Evolutionary conservation across 1,140 invertebrate species (phyloP), one percentile per base, ranked within the genome.

Genomic region (Achroia grisella): DNA sequence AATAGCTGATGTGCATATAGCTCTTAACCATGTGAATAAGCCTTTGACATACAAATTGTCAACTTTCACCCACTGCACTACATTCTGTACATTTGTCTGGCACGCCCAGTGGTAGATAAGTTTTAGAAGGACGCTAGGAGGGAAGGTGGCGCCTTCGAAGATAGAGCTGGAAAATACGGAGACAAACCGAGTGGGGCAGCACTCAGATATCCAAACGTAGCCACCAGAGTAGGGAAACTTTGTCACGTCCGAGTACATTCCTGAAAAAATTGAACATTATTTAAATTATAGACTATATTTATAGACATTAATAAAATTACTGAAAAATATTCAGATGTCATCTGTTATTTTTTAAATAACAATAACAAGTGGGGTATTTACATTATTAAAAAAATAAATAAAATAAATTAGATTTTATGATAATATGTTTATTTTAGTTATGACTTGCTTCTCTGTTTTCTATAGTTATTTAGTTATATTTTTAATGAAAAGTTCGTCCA

Each of bases 91-190:
- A 44, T 93, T 93, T 0, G 95, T 96, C 63, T 96, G 94, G 67
- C 94, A 96, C 0, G 93, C 89, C 95, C 95, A 97, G 71, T 97
- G 94, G 73, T 96, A 97, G 15, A 97, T 91, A 0, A 96, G 82
- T 68, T 96, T 96, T 0, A 96, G 69, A 3, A 95, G 81, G 9
- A 93, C 90, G 10, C 91, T 92, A 0, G 95, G 94, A 0, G 92
- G 90, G 74, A 95, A 92, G 1, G 92, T 91, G 4, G 93, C 91
- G 2, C 91, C 91, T 78, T 96, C 94, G 60, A 96, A 97, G 29
- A 97, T 90, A 0, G 95, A 97, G 12, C 93, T 93, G 50, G 89
- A 91, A 69, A 95, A 97, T 0, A 96, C 93, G 0, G 95, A 96
- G 0, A 95, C 90, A 61, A 93, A 95, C 39, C 91, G 89, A 13